These are phyloP conservation scores for Hepsetus odoe DNA, from an alignment of 2,113 vertebrate species.

Conservation along the genomic window DNA sequence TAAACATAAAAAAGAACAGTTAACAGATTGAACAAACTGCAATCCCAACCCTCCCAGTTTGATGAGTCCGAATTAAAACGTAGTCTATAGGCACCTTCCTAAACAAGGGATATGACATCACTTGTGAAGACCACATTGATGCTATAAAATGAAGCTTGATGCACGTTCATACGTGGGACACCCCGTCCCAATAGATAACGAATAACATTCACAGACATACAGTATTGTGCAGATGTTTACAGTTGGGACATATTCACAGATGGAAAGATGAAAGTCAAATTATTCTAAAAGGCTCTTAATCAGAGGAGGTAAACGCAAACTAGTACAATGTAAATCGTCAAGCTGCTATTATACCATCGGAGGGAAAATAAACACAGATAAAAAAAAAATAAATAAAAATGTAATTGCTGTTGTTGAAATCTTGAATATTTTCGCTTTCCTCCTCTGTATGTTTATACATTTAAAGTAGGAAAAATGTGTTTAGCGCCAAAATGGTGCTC, in stretches of 20 bases:
- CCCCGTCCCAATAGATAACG: background rate
- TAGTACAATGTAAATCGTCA: slow-evolving; percentile 25
- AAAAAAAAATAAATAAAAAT: slow-evolving; percentile 5
- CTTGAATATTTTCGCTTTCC: background rate
- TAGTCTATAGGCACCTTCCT: slow-evolving; percentile 46
- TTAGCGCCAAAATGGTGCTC: background rate
- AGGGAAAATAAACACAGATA: background rate
- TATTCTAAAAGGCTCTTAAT: slow-evolving; percentile 36
- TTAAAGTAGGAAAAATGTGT: background rate
- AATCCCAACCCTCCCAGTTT: slow-evolving; percentile 3
- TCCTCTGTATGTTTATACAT: background rate
- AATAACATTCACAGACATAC: slow-evolving; percentile 36
- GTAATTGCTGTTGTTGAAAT: slow-evolving; percentile 17
- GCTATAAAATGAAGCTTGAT: slow-evolving; percentile 28
- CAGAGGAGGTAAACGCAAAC: slow-evolving; percentile 36
- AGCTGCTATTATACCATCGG: slow-evolving; percentile 21
- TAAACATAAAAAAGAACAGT: slow-evolving; percentile 51
- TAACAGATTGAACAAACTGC: slow-evolving; percentile 28
- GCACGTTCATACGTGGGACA: slow-evolving; percentile 18
- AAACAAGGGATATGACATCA: slow-evolving; percentile 36
- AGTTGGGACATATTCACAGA: slow-evolving; percentile 30
- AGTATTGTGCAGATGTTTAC: slow-evolving; percentile 35
- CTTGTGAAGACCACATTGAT: slow-evolving; percentile 36
- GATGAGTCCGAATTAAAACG: slow-evolving; percentile 30
- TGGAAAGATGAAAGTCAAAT: slow-evolving; percentile 27